Base-by-base conservation (phyloP, 2,797 vertebrate genomes). In the Anomalospiza imberbis region DNA sequence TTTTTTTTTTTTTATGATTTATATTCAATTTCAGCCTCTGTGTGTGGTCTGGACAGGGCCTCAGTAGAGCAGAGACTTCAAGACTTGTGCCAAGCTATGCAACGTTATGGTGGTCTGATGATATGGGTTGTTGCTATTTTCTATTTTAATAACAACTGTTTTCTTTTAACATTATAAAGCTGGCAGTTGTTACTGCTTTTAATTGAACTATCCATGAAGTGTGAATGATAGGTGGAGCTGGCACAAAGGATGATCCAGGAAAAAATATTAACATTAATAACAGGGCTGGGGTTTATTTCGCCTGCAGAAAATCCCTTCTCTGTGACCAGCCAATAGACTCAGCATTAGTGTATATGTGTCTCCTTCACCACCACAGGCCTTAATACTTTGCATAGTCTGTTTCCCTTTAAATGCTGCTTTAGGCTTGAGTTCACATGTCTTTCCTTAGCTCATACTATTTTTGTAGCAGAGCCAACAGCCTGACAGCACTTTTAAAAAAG, bases 11-110 rank as follows among this genome's bases (percentile, higher is more conserved):
- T 28, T 60, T 74, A 95, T 94, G 40, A 95, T 96, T 95, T 97
- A 94, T 94, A 91, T 92, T 96, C 84, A 94, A 95, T 94, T 96
- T 94, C 70, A 88, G 65, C 17, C 92, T 96, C 51, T 96, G 96
- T 97, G 97, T 98, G 98, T 97, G 98, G 98, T 98, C 98, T 98
- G 97, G 96, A 96, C 95, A 94, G 88, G 29, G 90, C 92, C 91
- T 97, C 95, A 78, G 91, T 86, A 91, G 36, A 97, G 91, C 92
- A 97, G 90, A 97, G 92, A 89, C 88, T 97, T 90, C n/a, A 60
- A 97, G 91, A 94, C 76, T 84, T 79, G 91, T 98, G 97, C 97
- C 98, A 98, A 97, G 86, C 95, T 97, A 93, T 94, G 91, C 85
- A 89, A 89, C 26, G 65, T 95, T 97, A 75, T 95, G 97, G 97